These are phyloP conservation scores for Psittacula echo DNA, from an alignment of 2,797 vertebrate species.

Conservation along the genomic window DNA sequence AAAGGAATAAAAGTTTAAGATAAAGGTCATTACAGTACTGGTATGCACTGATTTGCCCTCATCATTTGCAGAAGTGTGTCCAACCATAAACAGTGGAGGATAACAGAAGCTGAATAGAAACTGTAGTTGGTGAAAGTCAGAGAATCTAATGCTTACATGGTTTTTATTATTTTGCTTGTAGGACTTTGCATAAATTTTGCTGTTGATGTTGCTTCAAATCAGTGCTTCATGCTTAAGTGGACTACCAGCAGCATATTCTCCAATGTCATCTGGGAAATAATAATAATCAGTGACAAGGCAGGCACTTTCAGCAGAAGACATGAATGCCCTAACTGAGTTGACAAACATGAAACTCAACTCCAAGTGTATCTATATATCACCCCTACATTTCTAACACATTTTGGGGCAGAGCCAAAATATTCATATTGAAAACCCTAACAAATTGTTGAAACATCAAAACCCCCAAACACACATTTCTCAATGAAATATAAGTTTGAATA, in stretches of 20 bases:
- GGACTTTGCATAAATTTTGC: not conserved
- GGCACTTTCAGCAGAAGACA: not conserved
- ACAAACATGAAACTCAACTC: not conserved
- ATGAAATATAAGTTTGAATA: not conserved
- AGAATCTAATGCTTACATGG: not conserved
- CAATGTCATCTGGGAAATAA: not conserved
- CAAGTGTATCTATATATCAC: not conserved
- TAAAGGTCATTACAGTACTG: not conserved
- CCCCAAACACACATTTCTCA: not conserved
- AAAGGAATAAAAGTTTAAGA: not conserved
- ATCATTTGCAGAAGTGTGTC: not conserved
- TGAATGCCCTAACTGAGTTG: not conserved
- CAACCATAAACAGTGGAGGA: not conserved
- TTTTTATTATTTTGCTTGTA: not conserved
- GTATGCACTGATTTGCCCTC: not conserved
- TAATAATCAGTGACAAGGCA: not conserved
- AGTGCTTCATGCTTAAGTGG: not conserved
- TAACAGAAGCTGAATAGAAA: not conserved
- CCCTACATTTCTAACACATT: not conserved
- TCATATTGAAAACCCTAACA: not conserved
- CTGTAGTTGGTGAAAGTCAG: not conserved
- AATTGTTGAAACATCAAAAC: not conserved
- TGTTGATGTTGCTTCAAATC: not conserved
- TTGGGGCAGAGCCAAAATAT: not conserved
- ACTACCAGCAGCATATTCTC: not conserved